Conservation (phyloP, 2,113 vertebrate genomes). For the Heterochromis multidens region DNA sequence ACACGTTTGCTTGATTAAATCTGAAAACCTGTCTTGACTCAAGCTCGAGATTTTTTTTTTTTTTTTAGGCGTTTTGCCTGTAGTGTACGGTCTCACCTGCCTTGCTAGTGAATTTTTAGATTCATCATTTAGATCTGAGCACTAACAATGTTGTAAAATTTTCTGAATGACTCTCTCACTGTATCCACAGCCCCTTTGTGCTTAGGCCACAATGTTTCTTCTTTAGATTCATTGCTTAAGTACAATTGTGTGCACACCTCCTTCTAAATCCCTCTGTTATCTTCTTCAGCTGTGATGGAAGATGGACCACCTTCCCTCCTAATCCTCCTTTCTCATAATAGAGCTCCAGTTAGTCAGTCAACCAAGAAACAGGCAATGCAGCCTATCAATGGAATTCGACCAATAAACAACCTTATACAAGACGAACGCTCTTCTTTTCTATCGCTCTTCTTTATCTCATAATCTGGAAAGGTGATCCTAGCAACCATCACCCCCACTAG, state of each 20-base stretch:
- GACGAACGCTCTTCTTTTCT: background rate
- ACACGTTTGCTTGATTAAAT: conserved; percentile 5
- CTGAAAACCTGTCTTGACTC: background rate
- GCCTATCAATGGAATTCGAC: conserved; percentile 14
- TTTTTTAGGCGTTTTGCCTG: background rate
- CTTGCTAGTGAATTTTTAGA: background rate
- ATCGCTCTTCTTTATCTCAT: conserved; percentile 47
- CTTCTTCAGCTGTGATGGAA: conserved; percentile 27
- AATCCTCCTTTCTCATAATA: conserved; percentile 52
- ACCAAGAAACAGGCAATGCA: conserved; percentile 6
- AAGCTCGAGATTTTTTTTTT: background rate
- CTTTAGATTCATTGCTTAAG: conserved; percentile 10
- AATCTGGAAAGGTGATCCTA: conserved; percentile 46
- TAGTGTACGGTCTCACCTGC: conserved; percentile 6
- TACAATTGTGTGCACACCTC: background rate
- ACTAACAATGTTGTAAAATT: background rate
- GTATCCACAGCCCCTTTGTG: background rate
- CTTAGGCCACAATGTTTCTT: background rate
- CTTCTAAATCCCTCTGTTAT: conserved; percentile 29
- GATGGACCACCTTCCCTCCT: conserved; percentile 11
- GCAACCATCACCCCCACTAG: conserved; percentile 13
- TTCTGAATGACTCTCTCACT: background rate
- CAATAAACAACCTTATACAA: conserved; percentile 29
- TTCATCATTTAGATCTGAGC: background rate
- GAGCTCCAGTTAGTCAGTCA: conserved; percentile 56